Conservation (phyloP, 2,888 invertebrate genomes). For the Pollenia griseotomentosa region DNA sequence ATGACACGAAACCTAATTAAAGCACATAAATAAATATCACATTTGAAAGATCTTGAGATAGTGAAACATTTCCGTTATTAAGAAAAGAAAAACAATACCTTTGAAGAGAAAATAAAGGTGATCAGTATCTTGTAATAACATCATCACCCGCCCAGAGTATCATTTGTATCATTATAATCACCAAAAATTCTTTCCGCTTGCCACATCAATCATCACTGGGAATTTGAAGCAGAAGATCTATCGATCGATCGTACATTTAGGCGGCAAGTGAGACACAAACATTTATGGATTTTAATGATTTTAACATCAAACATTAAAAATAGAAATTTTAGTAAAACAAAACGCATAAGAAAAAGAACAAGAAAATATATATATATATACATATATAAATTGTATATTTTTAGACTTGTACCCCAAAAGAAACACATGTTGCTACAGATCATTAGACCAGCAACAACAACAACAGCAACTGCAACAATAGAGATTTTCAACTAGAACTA, state of each 20-base stretch:
- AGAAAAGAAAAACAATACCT: conserved; percentile 27
- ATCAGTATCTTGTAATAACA: conserved; percentile 56
- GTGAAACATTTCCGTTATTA: conserved; percentile 30
- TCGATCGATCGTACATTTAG: conserved; percentile 33
- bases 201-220: conserved; percentile 63
- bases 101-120: conserved; percentile 47
- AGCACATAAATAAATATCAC: conserved; percentile 48
- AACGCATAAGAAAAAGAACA: background rate
- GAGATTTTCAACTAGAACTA: conserved; percentile 12
- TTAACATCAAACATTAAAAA: conserved; percentile 51
- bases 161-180: conserved; percentile 58
- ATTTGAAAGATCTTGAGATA: conserved; percentile 28
- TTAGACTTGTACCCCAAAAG: conserved; percentile 39
- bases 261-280: conserved; percentile 56
- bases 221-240: conserved; percentile 25
- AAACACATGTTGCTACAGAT: conserved; percentile 69
- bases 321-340: conserved; percentile 36
- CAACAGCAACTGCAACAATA: conserved; percentile 21
- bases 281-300: conserved; percentile 68
- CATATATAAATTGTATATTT: conserved; percentile 31
- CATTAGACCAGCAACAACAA: conserved; percentile 55
- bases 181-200: conserved; percentile 40
- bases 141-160: conserved; percentile 45
- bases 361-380: background rate
- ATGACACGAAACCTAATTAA: conserved; percentile 58